Conservation (phyloP, 2,888 invertebrate genomes). For the Habroteleia sp. region DNA sequence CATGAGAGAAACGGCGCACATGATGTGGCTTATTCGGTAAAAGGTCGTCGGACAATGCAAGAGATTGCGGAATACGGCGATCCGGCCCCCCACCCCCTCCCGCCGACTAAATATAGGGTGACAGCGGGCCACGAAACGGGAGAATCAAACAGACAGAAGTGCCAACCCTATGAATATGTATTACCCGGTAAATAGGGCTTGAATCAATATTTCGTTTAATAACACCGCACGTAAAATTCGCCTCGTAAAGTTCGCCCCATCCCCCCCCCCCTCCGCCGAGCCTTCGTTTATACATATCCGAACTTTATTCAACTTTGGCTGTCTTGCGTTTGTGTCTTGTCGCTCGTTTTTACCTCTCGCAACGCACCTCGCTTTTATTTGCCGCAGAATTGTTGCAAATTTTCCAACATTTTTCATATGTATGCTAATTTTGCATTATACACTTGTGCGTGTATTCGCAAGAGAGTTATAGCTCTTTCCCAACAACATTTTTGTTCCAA, state of each 20-base stretch:
- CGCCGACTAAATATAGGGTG: slow-evolving; percentile 57
- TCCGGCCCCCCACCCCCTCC: slow-evolving; percentile 47
- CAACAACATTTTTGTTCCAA: no score
- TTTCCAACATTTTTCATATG: not conserved
- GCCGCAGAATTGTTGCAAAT: not conserved
- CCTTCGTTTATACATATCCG: slow-evolving; percentile 27
- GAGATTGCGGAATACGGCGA: slow-evolving; percentile 59
- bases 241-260: slow-evolving; percentile 59
- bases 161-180: slow-evolving; percentile 80
- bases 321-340: slow-evolving; percentile 28
- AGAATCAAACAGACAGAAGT: slow-evolving; percentile 77
- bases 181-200: slow-evolving; percentile 80
- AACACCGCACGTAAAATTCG: slow-evolving; percentile 72
- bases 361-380: not conserved
- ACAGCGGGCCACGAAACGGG: slow-evolving; percentile 53
- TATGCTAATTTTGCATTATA: no score
- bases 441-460: no score
- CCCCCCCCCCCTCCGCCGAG: slow-evolving; percentile 36
- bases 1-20: slow-evolving; percentile 61
- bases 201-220: slow-evolving; percentile 81
- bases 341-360: slow-evolving; percentile 16
- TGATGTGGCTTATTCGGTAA: slow-evolving; percentile 57
- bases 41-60: slow-evolving; percentile 59
- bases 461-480: no score
- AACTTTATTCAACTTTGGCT: slow-evolving; percentile 40